These are phyloP conservation scores for Alsophila aescularia DNA, from an alignment of 2,888 invertebrate genomes.

Conservation along the genomic window DNA sequence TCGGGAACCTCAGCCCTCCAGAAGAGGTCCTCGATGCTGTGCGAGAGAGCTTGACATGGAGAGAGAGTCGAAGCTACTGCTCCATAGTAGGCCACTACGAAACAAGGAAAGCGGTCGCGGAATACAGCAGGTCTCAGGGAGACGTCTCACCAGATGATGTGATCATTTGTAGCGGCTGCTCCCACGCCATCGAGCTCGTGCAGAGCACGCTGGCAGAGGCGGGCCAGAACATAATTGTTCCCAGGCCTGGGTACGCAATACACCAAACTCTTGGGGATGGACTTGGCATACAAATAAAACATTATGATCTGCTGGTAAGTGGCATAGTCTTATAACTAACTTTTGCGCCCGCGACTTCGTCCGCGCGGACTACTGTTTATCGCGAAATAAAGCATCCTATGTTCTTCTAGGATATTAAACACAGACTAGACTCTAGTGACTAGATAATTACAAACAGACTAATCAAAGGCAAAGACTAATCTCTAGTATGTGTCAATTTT, in stretches of 20 bases:
- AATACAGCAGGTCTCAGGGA: conserved; percentile 89
- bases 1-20: conserved; percentile 94
- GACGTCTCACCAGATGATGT: conserved; percentile 87
- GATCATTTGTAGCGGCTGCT: conserved; percentile 96
- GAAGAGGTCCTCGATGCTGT: conserved; percentile 91
- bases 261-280: conserved; percentile 95
- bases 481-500: no score
- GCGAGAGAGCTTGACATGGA: conserved; percentile 86
- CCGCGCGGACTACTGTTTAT: no score
- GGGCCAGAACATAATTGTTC: conserved; percentile 96
- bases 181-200: conserved; percentile 95
- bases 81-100: conserved; percentile 91
- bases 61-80: conserved; percentile 93
- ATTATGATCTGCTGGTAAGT: conserved; percentile 88
- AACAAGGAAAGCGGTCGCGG: conserved; percentile 92
- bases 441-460: no score
- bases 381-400: no score
- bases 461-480: no score
- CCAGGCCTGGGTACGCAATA: conserved; percentile 95
- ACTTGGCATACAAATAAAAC: conserved; percentile 90
- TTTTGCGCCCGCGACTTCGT: no score
- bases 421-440: no score
- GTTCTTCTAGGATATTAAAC: no score
- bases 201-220: conserved; percentile 93
- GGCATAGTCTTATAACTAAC: no score